Evolutionary conservation across 2,113 vertebrate species (phyloP), one percentile per base, ranked within the genome.

Genomic region (Trinectes maculatus): DNA sequence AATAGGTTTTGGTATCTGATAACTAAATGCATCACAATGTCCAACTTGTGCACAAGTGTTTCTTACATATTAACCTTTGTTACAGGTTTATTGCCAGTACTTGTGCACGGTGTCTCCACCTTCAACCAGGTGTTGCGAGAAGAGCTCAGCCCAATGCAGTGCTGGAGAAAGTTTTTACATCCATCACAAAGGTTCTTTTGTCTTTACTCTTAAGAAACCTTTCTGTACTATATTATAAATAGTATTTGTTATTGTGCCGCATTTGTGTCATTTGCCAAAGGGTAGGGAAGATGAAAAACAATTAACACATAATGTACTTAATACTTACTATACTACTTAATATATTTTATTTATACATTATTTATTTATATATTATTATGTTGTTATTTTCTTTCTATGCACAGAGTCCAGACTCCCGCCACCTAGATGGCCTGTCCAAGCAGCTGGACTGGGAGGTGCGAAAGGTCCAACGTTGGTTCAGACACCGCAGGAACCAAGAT

Each of bases 361-460:
- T n/a, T n/a, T n/a, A n/a, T n/a, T n/a, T n/a, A n/a, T n/a, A n/a
- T n/a, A n/a, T n/a, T n/a, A n/a, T n/a, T n/a, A n/a, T n/a, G n/a
- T n/a, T n/a, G n/a, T n/a, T n/a, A 15, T 60, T 26, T 36, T 55
- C 2, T 34, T 25, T 68, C 12, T 25, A 3, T 6, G 2, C 37
- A 28, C 91, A 99, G 98, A 94, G 86, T 89, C 98, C 98, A 61
- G 96, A 97, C 90, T 89, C 91, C 10, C 94, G 88, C 37, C 94
- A 95, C 79, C 93, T 99, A 63, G 92, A 96, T 37, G 97, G 96
- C 47, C 87, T 99, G 19, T 95, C 98, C 24, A 99, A 99, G 85
- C 98, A 99, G 87, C 93, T 99, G 80, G 98, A 99, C 93, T 99
- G 97, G 96, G 95, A 99, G 43, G 92, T 96, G 49, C 91, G 94